Percentiles rank a stretch among this genome's conserved stretches.
These are phyloP conservation scores for Danionella dracula DNA, from an alignment of 2,797 vertebrate species.

Conservation along the genomic window DNA sequence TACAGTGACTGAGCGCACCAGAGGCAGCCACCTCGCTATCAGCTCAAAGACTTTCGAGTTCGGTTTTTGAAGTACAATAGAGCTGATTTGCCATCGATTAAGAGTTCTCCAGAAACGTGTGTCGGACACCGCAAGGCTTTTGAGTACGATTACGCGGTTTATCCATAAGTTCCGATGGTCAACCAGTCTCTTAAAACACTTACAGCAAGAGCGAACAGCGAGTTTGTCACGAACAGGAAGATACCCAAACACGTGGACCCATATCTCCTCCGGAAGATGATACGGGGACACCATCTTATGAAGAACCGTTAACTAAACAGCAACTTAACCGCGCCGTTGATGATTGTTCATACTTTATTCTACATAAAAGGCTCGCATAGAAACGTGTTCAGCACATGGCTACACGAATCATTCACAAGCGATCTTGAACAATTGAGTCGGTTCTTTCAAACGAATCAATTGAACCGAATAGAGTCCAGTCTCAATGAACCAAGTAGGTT, in stretches of 20 bases:
- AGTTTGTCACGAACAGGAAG: constrained; percentile 43
- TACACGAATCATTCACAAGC: too few species aligned
- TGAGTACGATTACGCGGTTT: constrained; percentile 38
- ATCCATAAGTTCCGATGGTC: constrained; percentile 49
- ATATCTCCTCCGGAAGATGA: constrained; percentile 51
- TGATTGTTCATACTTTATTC: too few species aligned
- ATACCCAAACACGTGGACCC: constrained; percentile 45
- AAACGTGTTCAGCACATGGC: too few species aligned
- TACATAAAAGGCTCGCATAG: too few species aligned
- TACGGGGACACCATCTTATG: constrained; percentile 3
- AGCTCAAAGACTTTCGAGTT: constrained; percentile 41
- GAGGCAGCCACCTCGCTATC: constrained; percentile 41
- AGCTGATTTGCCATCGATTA: constrained; percentile 39
- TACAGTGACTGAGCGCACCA: constrained; percentile 45
- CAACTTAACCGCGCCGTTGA: too few species aligned
- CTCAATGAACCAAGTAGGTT: too few species aligned
- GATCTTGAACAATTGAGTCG: too few species aligned
- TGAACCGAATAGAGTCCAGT: too few species aligned
- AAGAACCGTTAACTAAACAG: too few species aligned
- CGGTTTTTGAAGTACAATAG: constrained; percentile 43
- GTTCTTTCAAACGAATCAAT: too few species aligned
- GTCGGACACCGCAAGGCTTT: constrained; percentile 34
- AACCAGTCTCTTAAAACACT: constrained; percentile 41
- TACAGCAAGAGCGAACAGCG: constrained; percentile 44
- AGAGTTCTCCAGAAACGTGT: constrained; percentile 50